Evolutionary conservation across 2,113 vertebrate species (phyloP).

Genomic region (Pandion haliaetus): DNA sequence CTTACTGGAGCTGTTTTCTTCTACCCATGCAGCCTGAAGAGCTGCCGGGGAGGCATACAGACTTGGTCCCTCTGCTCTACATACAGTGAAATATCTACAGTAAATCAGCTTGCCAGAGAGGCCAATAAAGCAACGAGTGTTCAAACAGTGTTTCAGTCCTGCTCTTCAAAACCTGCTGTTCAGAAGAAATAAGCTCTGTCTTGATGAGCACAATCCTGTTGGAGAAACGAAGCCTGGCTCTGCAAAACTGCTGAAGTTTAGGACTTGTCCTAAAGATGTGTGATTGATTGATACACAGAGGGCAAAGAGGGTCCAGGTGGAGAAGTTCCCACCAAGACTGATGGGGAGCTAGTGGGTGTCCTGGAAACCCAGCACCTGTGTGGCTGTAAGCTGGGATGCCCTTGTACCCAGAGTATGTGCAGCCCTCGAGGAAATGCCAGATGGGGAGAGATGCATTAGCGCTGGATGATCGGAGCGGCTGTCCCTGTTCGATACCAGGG

Average conservation of each 20-base stretch:
- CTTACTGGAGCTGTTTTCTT: background rate
- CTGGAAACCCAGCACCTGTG: background rate
- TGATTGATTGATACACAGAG: background rate
- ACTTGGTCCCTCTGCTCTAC: background rate
- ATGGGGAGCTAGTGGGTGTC: background rate
- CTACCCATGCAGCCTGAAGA: background rate
- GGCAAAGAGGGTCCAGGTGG: background rate
- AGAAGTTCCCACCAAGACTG: background rate
- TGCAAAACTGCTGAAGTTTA: background rate
- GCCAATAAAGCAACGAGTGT: background rate
- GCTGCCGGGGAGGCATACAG: background rate
- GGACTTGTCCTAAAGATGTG: background rate
- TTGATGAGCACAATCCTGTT: background rate
- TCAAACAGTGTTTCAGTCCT: background rate
- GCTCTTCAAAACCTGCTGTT: background rate
- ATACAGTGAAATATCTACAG: background rate
- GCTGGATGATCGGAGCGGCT: background rate
- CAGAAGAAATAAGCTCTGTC: background rate
- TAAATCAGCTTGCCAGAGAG: constrained; percentile 3
- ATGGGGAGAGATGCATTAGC: background rate
- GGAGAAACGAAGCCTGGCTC: background rate
- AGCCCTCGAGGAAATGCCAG: background rate
- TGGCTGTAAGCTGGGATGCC: background rate
- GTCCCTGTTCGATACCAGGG: background rate
- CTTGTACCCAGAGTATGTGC: background rate